These are phyloP conservation scores for Harpegnathos saltator DNA, from an alignment of 1,140 invertebrate species.

Conservation along the genomic window DNA sequence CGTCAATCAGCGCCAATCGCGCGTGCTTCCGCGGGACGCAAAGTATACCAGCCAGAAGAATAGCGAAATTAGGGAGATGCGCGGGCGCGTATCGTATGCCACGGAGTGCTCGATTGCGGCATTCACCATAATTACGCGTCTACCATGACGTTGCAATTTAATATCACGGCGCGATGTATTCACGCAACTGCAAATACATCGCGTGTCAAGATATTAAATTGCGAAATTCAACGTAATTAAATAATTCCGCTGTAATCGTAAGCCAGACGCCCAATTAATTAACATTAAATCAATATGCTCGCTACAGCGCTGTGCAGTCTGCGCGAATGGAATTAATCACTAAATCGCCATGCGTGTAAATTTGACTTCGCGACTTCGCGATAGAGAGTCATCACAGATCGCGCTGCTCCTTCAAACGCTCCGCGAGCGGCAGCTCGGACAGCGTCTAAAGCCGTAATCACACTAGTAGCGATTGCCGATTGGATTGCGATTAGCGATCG, in stretches of 20 bases:
- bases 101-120: not conserved
- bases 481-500: too few relatives aligned
- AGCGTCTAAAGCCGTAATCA: too few relatives aligned
- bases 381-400: not conserved
- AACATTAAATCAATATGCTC: conserved; percentile 51
- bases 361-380: conserved; percentile 20
- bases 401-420: not conserved
- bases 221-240: conserved; percentile 50
- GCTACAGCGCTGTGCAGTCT: conserved; percentile 1
- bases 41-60: too few relatives aligned
- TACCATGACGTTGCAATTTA: conserved; percentile 1
- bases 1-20: too few relatives aligned
- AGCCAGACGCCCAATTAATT: conserved; percentile 44
- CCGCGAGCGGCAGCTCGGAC: too few relatives aligned
- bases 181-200: conserved; percentile 32
- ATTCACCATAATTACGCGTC: conserved; percentile 18
- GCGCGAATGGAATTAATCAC: conserved; percentile 32
- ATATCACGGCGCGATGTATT: conserved; percentile 26
- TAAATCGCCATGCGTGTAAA: conserved; percentile 27
- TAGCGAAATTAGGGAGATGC: not conserved
- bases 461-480: too few relatives aligned
- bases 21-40: too few relatives aligned
- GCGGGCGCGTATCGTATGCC: not conserved
- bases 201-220: conserved; percentile 43
- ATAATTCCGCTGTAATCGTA: conserved; percentile 41